Base-by-base conservation (phyloP, 2,113 vertebrate species). In the Herpailurus yagouaroundi region DNA sequence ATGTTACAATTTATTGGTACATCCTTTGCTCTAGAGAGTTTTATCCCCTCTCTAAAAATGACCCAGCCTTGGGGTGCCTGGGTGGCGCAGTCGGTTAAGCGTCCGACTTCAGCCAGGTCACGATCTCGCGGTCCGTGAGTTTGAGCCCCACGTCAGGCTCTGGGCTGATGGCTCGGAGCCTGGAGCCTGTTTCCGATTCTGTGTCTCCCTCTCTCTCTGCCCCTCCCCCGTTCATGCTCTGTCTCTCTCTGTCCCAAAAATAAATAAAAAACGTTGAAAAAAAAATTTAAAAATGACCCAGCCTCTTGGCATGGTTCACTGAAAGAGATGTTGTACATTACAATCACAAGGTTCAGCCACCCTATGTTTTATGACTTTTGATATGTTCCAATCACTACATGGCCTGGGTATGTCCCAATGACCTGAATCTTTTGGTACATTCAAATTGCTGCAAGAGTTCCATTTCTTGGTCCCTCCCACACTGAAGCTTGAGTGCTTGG, bases 11-110 rank as follows among this genome's bases (percentile, higher is more conserved):
- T 79, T 92, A 45, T 64, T 71, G 69, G 52, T 63, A 89, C 3
- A 79, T n/a, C 41, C 41, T 41, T 94, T 94, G 69, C 68, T 96
- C 86, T 93, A 89, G 60, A 77, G 94, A 93, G 57, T 89, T 95
- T 91, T 60, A 77, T 36, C 50, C 29, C 66, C 25, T 89, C 25
- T 94, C 60, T 88, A 80, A 14, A 73, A 89, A 89, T 36, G 36
- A 63, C 8, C 48, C 50, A 69, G 60, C 36, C 64, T 93, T n/a
- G n/a, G n/a, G n/a, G n/a, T n/a, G n/a, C n/a, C n/a, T n/a, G n/a
- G n/a, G n/a, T n/a, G n/a, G n/a, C n/a, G n/a, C n/a, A n/a, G n/a
- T n/a, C n/a, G n/a, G n/a, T n/a, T n/a, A n/a, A n/a, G n/a, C n/a
- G n/a, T n/a, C n/a, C n/a, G n/a, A n/a, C n/a, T n/a, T n/a, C n/a